Percentiles rank a stretch among this genome's conserved stretches.
phyloP scores from a whole-genome alignment of 2,797 vertebrate genomes.

The Coregonus suidteri region DNA sequence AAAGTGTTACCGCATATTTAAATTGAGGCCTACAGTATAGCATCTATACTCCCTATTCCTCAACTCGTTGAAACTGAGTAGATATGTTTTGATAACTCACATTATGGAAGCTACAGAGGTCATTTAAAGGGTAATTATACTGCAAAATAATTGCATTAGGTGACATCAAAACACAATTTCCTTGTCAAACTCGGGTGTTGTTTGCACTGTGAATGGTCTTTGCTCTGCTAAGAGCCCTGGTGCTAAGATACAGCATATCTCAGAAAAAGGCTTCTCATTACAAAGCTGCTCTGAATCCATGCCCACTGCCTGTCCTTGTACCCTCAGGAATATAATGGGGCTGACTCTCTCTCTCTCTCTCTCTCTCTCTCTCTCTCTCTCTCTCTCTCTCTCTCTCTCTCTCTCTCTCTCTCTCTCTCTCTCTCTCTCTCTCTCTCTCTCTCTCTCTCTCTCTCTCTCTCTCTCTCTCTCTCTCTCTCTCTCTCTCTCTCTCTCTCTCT shows the following conservation, averaged over 20 bases:
- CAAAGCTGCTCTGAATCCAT: conserved; percentile 35
- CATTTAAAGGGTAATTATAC: neutral
- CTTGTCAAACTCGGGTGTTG: neutral
- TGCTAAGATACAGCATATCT: conserved; percentile 37
- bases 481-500: no score
- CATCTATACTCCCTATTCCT: neutral
- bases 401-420: neutral
- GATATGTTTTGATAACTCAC: neutral
- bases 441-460: neutral
- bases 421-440: neutral
- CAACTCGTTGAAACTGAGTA: no score
- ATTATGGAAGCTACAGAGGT: neutral
- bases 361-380: neutral
- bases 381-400: neutral
- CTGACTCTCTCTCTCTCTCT: no score
- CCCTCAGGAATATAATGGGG: conserved; percentile 23
- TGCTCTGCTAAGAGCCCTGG: conserved; percentile 30
- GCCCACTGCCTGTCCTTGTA: conserved; percentile 18
- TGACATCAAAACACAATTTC: neutral
- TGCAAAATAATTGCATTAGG: neutral
- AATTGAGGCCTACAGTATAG: neutral
- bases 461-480: neutral
- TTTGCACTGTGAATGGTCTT: conserved; percentile 4
- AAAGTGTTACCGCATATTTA: no score
- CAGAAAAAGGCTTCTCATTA: conserved; percentile 35